Evolutionary conservation across 2,797 vertebrate species (phyloP).

Genomic region (Cetoscarus ocellatus): DNA sequence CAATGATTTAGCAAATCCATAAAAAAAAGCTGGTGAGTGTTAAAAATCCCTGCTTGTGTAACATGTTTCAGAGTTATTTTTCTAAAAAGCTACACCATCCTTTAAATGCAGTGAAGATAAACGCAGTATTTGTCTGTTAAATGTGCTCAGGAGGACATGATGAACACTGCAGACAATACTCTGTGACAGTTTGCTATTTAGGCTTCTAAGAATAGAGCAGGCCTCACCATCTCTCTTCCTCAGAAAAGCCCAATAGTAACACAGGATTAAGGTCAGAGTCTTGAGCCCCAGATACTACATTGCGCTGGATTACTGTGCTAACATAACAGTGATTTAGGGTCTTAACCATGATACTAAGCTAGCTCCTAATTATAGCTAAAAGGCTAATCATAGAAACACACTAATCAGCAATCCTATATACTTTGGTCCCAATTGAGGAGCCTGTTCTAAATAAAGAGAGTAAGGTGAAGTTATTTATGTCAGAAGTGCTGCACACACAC

Average conservation of each 20-base stretch:
- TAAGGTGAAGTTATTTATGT: conserved; percentile 1
- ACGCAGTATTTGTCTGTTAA: conserved; percentile 16
- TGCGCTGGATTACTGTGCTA: conserved; percentile 80
- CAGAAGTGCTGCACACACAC: background rate
- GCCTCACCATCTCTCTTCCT: conserved; percentile 45
- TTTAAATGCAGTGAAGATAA: background rate
- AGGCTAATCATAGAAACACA: conserved; percentile 75
- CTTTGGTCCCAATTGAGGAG: conserved; percentile 33
- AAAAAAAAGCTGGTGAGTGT: background rate
- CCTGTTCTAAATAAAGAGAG: conserved; percentile 43
- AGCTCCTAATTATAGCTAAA: conserved; percentile 81
- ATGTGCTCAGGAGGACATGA: conserved; percentile 14
- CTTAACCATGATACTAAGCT: conserved; percentile 77
- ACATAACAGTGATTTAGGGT: conserved; percentile 83
- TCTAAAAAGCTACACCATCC: conserved; percentile 3
- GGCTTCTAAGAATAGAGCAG: conserved; percentile 42
- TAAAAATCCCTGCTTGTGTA: conserved; percentile 13
- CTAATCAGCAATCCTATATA: conserved; percentile 77
- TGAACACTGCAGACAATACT: conserved; percentile 27
- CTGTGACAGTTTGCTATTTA: conserved; percentile 57
- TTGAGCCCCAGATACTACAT: conserved; percentile 72
- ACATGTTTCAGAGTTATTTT: conserved; percentile 2
- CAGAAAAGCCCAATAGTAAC: conserved; percentile 66
- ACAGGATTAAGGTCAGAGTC: conserved; percentile 84
- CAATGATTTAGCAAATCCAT: background rate